Base-by-base conservation (phyloP, 2,797 vertebrate genomes). In the Sitta carolinensis region DNA sequence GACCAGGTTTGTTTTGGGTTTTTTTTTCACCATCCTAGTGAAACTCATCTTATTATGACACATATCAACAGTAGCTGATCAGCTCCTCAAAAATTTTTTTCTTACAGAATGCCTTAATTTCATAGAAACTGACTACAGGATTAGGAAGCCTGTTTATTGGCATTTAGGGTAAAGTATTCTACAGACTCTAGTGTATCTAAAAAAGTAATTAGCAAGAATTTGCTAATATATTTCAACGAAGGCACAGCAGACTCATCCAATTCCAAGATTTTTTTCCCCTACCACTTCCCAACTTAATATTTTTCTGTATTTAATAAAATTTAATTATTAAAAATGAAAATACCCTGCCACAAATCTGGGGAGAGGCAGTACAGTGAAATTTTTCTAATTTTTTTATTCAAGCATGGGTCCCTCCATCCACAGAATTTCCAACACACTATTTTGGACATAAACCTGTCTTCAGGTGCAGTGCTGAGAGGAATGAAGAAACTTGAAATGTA, bases 91-190 rank as follows among this genome's bases (percentile, higher is more conserved):
- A 85, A 58, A 36, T 36, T 36, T 59, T 64, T 4, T 69, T 90
- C 70, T 77, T 76, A 55, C 13, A 67, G 47, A 76, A 84, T 47
- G 34, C 26, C 55, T 86, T 88, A 13, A 58, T 75, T 21, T 91
- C 45, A 51, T 5, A 80, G 61, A 87, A 95, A 95, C 18, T 62
- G 77, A 90, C 68, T 54, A 45, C 27, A 84, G 55, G 82, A 83
- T 78, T 89, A 91, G 79, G 50, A 94, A 90, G 27, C 23, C 29
- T 34, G 9, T 87, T 93, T 84, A 87, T 68, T 87, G 82, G 70
- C 40, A 63, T 80, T 61, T 74, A 45, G n/a, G 22, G 43, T 78
- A 72, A 84, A 90, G 29, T 61, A 69, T 21, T 79, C 8, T 48
- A 68, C 11, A 48, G 47, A 4, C 58, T 72, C 57, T 48, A 16